phyloP scores from a whole-genome alignment of 2,797 vertebrate species.

The Ammospiza maritima region DNA sequence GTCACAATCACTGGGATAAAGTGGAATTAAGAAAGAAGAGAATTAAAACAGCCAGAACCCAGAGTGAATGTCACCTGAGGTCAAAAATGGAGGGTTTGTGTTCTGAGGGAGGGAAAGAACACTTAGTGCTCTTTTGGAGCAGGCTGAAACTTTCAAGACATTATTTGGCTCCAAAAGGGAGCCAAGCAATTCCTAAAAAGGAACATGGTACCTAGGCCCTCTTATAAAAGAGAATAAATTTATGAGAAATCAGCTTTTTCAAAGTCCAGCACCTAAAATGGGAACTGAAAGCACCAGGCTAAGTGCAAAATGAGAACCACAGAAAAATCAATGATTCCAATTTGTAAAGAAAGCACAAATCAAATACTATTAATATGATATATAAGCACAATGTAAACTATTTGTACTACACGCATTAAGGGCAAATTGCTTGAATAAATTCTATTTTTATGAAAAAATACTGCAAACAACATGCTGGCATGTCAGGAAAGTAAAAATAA shows the following conservation, averaged over 20 bases:
- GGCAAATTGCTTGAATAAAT: conserved; percentile 78
- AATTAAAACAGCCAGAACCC: not conserved
- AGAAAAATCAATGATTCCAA: conserved; percentile 74
- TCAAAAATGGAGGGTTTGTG: not conserved
- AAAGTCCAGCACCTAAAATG: not conserved
- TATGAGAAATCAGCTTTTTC: conserved; percentile 18
- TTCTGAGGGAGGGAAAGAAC: not conserved
- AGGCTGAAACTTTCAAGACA: not conserved
- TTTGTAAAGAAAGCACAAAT: conserved; percentile 74
- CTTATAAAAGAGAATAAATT: not conserved
- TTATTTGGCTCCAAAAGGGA: not conserved
- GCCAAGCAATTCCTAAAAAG: not conserved
- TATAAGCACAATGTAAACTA: conserved; percentile 68
- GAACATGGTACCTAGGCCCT: not conserved
- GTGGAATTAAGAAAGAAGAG: not conserved
- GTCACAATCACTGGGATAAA: not conserved
- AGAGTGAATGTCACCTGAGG: not conserved
- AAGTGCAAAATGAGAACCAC: conserved; percentile 43
- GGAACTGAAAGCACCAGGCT: conserved; percentile 20
- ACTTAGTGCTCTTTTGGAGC: not conserved
- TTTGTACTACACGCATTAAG: conserved; percentile 71
- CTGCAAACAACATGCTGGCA: conserved; percentile 70
- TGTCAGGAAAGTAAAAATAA: conserved; percentile 75
- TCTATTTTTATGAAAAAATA: conserved; percentile 77
- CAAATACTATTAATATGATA: conserved; percentile 72